A percentile compares a stretch with the other conserved stretches of the same genome.
phyloP scores from a whole-genome alignment of 2,888 invertebrate genomes.

The Timandra comae region DNA sequence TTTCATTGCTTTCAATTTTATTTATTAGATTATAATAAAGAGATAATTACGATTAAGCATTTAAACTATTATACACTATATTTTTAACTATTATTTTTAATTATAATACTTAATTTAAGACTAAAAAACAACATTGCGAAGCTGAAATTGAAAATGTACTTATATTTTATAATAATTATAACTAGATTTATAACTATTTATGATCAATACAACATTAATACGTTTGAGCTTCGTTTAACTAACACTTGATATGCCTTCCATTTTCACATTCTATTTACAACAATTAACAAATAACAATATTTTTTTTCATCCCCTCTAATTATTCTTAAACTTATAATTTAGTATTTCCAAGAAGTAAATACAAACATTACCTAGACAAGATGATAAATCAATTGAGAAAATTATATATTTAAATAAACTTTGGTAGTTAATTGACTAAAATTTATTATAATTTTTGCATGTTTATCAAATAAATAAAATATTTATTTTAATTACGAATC shows the following conservation, averaged over 20 bases:
- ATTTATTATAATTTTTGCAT: constrained; percentile 12
- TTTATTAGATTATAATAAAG: not conserved
- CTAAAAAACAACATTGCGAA: constrained; percentile 13
- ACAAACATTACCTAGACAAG: too few species aligned
- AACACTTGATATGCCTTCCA: constrained; percentile 57
- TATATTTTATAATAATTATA: constrained; percentile 16
- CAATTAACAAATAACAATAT: constrained; percentile 47
- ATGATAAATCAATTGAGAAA: constrained; percentile 10
- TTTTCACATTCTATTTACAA: constrained; percentile 47
- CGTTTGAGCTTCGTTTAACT: constrained; percentile 49
- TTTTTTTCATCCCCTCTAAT: constrained; percentile 6
- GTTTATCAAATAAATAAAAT: constrained; percentile 5
- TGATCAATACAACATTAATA: constrained; percentile 41
- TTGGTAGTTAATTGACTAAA: constrained; percentile 24
- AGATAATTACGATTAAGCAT: not conserved
- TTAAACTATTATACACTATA: not conserved
- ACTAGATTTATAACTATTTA: constrained; percentile 28
- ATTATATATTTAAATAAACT: constrained; percentile 18
- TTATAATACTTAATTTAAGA: not conserved
- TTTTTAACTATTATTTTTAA: not conserved
- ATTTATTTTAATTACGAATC: not conserved
- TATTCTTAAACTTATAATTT: constrained; percentile 3
- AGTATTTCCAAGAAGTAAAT: too few species aligned
- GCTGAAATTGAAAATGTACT: not conserved
- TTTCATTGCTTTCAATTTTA: constrained; percentile 23